Evolutionary conservation across 2,797 vertebrate species (phyloP), one percentile per base, ranked within the genome.

Genomic region (Xenentodon cancila): DNA sequence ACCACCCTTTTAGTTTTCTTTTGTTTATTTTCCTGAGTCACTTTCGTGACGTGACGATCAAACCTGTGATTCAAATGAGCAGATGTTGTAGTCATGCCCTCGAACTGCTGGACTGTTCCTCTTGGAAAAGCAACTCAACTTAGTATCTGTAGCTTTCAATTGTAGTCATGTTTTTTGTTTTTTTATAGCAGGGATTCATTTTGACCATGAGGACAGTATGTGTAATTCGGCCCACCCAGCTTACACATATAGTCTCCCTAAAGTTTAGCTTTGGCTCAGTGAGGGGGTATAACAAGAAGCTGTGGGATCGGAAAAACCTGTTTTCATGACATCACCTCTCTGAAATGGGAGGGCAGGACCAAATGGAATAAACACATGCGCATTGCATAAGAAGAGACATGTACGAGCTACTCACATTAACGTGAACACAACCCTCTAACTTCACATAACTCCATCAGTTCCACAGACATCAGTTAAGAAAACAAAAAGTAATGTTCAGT

Each of bases 241-340:
- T 37, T n/a, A 56, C 55, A 59, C 42, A 47, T 43, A 32, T 32
- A 47, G 44, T 50, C n/a, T 74, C 40, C 43, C 18, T 22, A 17
- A 61, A 44, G 20, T 40, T 51, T 47, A 51, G 67, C 68, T 73
- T 60, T 68, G 42, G 72, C 73, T 54, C 7, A 19, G 58, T 22
- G 46, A 1, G 11, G 19, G 48, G 60, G 72, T 34, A 50, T 54
- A 73, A 62, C 22, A 46, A 66, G 60, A 80, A 63, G 57, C 73
- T 54, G 19, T 19, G 53, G 61, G 68, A 70, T 58, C 50, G 37
- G 9, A 4, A 60, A 82, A 76, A 53, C 61, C 53, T 83, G 74
- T 75, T 74, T 77, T 85, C 20, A 81, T 86, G 81, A 89, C 82
- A 82, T 91, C 88, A 89, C 53, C 68, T 16, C 71, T 86, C 18